Evolutionary conservation across 2,113 vertebrate species (phyloP), one percentile per base, ranked within the genome.

Genomic region (Aix galericulata): DNA sequence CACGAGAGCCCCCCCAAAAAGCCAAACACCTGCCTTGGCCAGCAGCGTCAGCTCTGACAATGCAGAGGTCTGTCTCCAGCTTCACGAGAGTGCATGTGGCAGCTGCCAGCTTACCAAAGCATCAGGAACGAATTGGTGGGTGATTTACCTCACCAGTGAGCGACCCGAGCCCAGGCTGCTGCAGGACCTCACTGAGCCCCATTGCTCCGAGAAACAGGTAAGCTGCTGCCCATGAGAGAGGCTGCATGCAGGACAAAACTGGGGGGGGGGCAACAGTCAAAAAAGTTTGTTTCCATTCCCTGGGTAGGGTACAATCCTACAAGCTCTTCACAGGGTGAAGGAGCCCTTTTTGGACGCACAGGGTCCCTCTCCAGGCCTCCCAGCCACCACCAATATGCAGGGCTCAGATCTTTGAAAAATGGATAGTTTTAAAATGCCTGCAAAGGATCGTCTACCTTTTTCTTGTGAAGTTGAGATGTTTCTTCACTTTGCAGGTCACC

Each of bases 21-120:
- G 6, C 11, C 55, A 42, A 22, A 59, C 22, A 9, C 17, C 22
- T 82, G 27, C n/a, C 79, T 60, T n/a, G n/a, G 29, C 15, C 31
- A 46, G 32, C 6, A 4, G 15, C 7, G 2, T 62, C 69, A 40
- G 53, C 58, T 25, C 42, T 76, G 58, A 77, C 90, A 36, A 38
- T 22, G 46, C 3, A 85, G 56, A 50, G 53, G 32, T 26, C n/a
- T 34, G 11, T 44, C 44, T 36, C 86, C 0, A 1, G 32, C 34
- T 81, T 82, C 78, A 55, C 9, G 68, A 86, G 73, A n/a, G 42
- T 31, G 11, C 52, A 72, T 34, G 13, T 18, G 5, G 75, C 20
- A 86, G 36, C 26, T 78, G 52, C 83, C 46, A 82, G 38, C 27
- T 63, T 82, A 76, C 56, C 71, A 72, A 82, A 89, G 80, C 56